Evolutionary conservation across 2,797 vertebrate species (phyloP), one percentile per base, ranked within the genome.

Genomic region (Mus spretus): DNA sequence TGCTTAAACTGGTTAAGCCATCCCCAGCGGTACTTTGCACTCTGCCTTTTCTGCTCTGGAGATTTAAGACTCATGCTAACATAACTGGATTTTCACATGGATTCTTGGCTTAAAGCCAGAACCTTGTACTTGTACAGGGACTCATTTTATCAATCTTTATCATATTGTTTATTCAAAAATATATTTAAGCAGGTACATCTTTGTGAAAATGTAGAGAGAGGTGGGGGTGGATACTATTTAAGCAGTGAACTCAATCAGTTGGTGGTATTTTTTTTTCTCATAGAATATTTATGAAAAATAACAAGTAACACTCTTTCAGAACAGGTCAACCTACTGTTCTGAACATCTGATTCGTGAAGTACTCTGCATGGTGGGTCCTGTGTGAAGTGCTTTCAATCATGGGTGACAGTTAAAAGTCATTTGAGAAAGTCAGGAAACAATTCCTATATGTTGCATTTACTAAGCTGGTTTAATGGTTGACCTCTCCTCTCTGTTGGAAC

Each of bases 401-500:
- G 82, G 90, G 26, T 89, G 50, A 11, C 34, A 65, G 59, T 80
- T 92, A 96, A 96, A 97, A 94, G 82, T 93, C 82, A 75, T 87
- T 96, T 75, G 82, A 96, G 95, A 95, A 89, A 91, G 28, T 47
- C 44, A 84, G 94, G 84, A 91, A 97, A 61, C 31, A 90, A 93
- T 70, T 93, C 87, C 44, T 88, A 47, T 83, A 61, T 89, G 91
- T 84, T 74, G 80, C 44, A 70, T 96, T 90, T 57, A 89, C 63
- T 93, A 96, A 97, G 57, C 26, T 96, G 94, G 72, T 93, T 96
- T 96, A 90, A 93, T 93, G 79, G 92, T 11, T 93, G 90, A 97
- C 91, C 94, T 97, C 93, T 96, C 72, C n/a, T 97, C 72, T 96
- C 85, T 94, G 93, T 97, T 94, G 84, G 80, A 96, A 91, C 53